Base-by-base conservation (phyloP, 2,113 vertebrate genomes). In the Pampusana beccarii region DNA sequence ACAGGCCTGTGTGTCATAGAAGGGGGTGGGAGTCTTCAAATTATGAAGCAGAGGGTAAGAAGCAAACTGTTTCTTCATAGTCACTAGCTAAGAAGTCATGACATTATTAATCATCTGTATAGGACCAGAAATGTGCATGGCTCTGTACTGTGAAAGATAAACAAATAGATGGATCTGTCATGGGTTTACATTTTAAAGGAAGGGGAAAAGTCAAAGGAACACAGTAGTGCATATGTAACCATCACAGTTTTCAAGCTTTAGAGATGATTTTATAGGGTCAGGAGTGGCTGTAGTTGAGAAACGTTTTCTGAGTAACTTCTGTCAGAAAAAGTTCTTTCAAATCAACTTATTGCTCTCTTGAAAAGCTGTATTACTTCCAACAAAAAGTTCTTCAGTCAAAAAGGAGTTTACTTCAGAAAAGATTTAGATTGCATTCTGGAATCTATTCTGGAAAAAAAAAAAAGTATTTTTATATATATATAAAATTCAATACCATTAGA, bases 101-200 rank as follows among this genome's bases (percentile, higher is more conserved):
- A 96, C 94, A 96, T 88, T 96, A 94, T 94, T 90, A 95, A 96
- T 97, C 95, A 92, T 91, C 93, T 86, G 66, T 83, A 94, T 93
- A 90, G 36, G 46, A 85, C 74, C 82, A 95, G 81, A 94, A 91
- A 83, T 73, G 71, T 82, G 36, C 90, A 95, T 65, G 74, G 23
- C 36, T 86, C 77, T 72, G 44, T 87, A 54, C 79, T 46, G 36
- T 80, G 66, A 77, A 96, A 96, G 78, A 96, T 92, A 96, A 97
- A 96, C 64, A 95, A 85, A 95, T 88, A 90, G 67, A 86, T 62
- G n/a, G 65, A 82, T 86, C 85, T 90, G 62, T 85, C 73, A 75
- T 77, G 60, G 51, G 14, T 74, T 92, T 96, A 66, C 46, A 73
- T 74, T 95, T 91, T 81, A 91, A 91, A 92, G 94, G 89, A 96